Conservation (phyloP, 2,113 vertebrate species). For the Orcinus orca region DNA sequence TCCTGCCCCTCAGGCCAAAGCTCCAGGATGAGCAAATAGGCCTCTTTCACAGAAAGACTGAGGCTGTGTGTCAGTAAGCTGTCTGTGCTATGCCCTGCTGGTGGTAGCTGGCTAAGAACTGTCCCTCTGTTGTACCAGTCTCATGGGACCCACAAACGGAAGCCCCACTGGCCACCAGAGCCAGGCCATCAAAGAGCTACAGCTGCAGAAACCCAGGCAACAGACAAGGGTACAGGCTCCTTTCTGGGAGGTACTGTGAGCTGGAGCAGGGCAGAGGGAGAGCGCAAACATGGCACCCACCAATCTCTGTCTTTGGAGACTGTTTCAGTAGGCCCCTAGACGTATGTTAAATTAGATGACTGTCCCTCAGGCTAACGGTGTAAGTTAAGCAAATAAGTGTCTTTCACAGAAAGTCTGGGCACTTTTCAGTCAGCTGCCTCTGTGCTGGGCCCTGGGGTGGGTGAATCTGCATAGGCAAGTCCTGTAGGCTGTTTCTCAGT, state of each 20-base stretch:
- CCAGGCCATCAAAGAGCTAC: not conserved
- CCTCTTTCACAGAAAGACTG: not conserved
- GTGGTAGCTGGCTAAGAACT: not conserved
- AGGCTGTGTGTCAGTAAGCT: not conserved
- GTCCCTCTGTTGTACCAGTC: not conserved
- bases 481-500: not conserved
- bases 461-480: not conserved
- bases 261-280: not conserved
- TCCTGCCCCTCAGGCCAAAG: not conserved
- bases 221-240: not conserved
- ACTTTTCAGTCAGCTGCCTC: not conserved
- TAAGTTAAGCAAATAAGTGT: not conserved
- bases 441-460: not conserved
- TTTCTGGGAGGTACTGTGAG: not conserved
- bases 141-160: not conserved
- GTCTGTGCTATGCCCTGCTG: not conserved
- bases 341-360: not conserved
- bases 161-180: not conserved
- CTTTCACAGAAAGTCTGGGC: not conserved
- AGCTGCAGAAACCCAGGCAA: not conserved
- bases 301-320: not conserved
- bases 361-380: not conserved
- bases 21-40: not conserved
- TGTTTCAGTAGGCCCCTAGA: not conserved
- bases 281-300: fast-evolving